phyloP scores from a whole-genome alignment of 2,113 vertebrate species.

The Cyprinodon brontotheroides region DNA sequence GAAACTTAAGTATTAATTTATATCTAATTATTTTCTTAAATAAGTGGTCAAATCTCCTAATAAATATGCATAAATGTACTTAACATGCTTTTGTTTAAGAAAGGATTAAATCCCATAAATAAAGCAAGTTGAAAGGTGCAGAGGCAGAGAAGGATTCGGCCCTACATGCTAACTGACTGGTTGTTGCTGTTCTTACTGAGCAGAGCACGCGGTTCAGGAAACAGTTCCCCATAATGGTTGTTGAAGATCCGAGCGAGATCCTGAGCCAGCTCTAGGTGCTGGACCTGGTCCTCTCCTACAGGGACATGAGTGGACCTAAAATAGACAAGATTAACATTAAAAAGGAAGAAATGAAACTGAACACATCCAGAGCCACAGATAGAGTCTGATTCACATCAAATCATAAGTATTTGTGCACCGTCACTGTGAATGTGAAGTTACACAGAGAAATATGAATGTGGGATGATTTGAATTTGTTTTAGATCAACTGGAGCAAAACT shows the following conservation, averaged over 20 bases:
- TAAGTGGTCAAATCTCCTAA: neutral
- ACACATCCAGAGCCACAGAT: constrained; percentile 6
- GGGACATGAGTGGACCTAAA: constrained; percentile 91
- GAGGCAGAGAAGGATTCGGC: neutral
- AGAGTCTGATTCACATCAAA: neutral
- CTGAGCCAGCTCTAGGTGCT: constrained; percentile 93
- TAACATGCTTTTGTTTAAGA: neutral
- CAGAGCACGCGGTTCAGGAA: constrained; percentile 87
- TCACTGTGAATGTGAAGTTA: no score
- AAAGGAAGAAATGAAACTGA: neutral
- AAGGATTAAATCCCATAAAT: no score
- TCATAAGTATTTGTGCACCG: no score
- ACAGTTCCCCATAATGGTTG: constrained; percentile 86
- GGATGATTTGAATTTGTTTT: no score
- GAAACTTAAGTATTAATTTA: no score
- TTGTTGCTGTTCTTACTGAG: constrained; percentile 49
- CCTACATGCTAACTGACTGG: neutral
- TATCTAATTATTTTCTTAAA: no score
- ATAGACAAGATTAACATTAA: neutral
- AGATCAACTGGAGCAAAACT: no score
- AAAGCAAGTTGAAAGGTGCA: neutral
- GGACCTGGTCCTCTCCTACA: constrained; percentile 94
- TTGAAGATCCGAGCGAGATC: constrained; percentile 92
- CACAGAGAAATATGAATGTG: no score
- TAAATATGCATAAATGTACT: neutral